phyloP scores from a whole-genome alignment of 2,888 invertebrate species.

The Globia sparganii region DNA sequence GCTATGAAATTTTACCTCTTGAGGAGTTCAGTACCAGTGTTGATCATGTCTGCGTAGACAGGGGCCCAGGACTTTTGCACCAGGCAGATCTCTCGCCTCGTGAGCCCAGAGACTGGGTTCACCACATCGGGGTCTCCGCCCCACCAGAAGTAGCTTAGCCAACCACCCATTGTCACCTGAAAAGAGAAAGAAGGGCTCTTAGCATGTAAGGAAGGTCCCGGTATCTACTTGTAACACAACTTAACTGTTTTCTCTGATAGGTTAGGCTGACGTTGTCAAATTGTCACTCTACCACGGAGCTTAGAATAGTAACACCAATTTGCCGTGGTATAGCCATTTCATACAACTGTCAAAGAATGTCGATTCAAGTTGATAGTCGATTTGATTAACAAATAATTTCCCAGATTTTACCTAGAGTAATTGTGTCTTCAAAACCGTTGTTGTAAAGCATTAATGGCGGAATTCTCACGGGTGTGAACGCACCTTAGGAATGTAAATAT shows the following conservation, averaged over 20 bases:
- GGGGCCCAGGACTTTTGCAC: constrained; percentile 84
- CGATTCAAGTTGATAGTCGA: not conserved
- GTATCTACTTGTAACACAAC: not conserved
- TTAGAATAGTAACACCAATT: not conserved
- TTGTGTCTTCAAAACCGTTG: not conserved
- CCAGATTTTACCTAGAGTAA: not conserved
- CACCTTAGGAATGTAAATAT: not conserved
- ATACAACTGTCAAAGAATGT: not conserved
- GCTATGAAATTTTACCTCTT: constrained; percentile 75
- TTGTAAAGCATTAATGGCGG: not conserved
- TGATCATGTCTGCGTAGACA: constrained; percentile 76
- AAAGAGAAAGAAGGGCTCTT: not conserved
- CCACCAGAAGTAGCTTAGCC: constrained; percentile 86
- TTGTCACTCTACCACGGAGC: no score
- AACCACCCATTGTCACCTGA: constrained; percentile 83
- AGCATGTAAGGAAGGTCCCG: not conserved
- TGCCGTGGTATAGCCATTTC: not conserved
- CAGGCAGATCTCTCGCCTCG: constrained; percentile 78
- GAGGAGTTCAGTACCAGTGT: constrained; percentile 83
- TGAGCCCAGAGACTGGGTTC: constrained; percentile 80
- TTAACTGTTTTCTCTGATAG: not conserved
- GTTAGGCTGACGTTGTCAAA: not conserved
- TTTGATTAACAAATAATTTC: not conserved
- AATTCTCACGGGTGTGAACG: not conserved
- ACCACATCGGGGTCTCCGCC: constrained; percentile 82